Evolutionary conservation across 2,888 invertebrate genomes (phyloP), one percentile per base, ranked within the genome.

Genomic region (Julus scandinavius): DNA sequence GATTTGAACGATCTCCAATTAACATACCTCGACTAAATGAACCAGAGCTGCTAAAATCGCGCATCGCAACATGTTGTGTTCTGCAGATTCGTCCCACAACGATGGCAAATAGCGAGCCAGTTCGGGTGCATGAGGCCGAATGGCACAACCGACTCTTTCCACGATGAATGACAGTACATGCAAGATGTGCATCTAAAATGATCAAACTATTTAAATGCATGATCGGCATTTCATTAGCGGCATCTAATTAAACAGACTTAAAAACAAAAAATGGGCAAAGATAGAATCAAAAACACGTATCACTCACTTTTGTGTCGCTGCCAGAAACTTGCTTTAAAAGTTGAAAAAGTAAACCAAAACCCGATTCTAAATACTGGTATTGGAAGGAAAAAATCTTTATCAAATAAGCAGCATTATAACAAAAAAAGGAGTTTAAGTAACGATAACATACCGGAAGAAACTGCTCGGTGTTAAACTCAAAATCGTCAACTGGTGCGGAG

Each of bases 91-190:
- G 89, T 95, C 94, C 98, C 98, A 98, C 90, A 98, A 93, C 90
- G 95, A 93, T 13, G 98, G 98, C 90, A 98, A 94, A 92, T 97
- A 98, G 89, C 95, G 94, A 90, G 96, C 95, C 88, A 98, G 94
- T 20, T 95, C 94, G 89, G 94, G 94, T 15, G 92, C 91, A 92
- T 96, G 95, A 0, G 95, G 95, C 88, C 94, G 95, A 86, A 96
- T 95, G 87, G 95, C 94, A 87, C 94, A 94, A 38, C 96, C 97
- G 92, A 97, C 96, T 88, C 97, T 94, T 93, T 98, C 97, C 91
- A 97, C 96, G 91, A 98, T 95, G 92, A 96, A 96, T 85, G 97
- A 97, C 92, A 98, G 94, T 89, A 97, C 97, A 92, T 96, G 96
- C 63, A 99, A 93, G 40, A 98, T 96, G 92, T 97, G 96, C 96